These are phyloP conservation scores for Stichodactyla helianthus DNA, from an alignment of 64 coral and sea anemone genomes.

Conservation along the genomic window DNA sequence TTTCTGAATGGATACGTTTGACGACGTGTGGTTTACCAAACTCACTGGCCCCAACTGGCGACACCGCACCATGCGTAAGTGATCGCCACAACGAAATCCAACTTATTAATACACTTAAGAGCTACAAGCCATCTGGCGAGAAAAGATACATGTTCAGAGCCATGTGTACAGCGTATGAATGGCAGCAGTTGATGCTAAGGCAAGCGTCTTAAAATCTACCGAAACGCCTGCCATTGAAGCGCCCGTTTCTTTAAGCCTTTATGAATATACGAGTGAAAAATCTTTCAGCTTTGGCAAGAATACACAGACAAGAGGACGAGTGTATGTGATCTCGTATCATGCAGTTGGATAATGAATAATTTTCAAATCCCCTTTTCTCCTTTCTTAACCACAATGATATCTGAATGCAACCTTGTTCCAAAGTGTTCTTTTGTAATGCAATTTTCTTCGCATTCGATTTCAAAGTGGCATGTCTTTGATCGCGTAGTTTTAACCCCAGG, in stretches of 20 bases:
- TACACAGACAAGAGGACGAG: background rate
- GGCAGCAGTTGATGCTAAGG: background rate
- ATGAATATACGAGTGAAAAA: background rate
- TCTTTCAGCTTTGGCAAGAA: background rate
- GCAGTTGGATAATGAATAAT: no score
- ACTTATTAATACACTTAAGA: slow-evolving; percentile 1
- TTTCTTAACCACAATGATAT: background rate
- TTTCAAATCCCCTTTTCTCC: no score
- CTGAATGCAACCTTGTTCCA: no score
- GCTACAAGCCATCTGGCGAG: slow-evolving; percentile 5
- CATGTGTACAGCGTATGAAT: background rate
- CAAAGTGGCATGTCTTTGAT: no score
- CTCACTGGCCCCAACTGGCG: slow-evolving; percentile 9
- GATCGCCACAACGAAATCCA: background rate
- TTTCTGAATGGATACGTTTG: background rate
- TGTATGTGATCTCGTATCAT: background rate
- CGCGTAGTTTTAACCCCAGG: no score
- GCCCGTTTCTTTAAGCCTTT: background rate
- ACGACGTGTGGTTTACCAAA: slow-evolving; percentile 4
- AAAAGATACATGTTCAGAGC: background rate
- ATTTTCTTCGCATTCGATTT: no score
- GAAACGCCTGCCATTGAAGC: background rate
- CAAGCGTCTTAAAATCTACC: background rate
- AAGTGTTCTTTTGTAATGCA: no score
- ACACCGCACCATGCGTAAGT: background rate